Conservation (phyloP, 2,113 vertebrate genomes). For the Hippocampus guttulatus region DNA sequence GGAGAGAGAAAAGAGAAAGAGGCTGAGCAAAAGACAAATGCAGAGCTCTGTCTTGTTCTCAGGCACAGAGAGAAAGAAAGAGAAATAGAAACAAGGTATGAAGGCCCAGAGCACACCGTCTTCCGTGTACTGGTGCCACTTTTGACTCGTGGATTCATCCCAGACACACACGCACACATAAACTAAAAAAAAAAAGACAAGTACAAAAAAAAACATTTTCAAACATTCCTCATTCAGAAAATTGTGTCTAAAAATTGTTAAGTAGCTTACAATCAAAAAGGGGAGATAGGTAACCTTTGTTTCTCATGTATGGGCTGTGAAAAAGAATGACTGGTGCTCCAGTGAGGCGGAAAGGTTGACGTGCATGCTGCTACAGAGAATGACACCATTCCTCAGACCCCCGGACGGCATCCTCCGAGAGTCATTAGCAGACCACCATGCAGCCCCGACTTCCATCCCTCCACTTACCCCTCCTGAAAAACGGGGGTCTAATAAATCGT, state of each 20-base stretch:
- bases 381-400: conserved; percentile 53
- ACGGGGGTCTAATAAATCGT: conserved; percentile 66
- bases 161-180: conserved; percentile 39
- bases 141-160: conserved; percentile 55
- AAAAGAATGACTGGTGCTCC: conserved; percentile 40
- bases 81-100: conserved; percentile 60
- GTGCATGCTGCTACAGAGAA: conserved; percentile 47
- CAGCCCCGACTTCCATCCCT: conserved; percentile 46
- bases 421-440: conserved; percentile 64
- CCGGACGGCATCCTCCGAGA: conserved; percentile 35
- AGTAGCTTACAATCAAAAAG: neutral
- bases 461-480: conserved; percentile 72
- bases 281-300: conserved; percentile 18
- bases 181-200: conserved; percentile 8
- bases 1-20: conserved; percentile 24
- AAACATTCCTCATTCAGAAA: conserved; percentile 3
- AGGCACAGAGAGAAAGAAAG: conserved; percentile 33
- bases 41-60: conserved; percentile 53
- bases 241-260: neutral
- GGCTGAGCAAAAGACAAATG: conserved; percentile 54
- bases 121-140: conserved; percentile 36
- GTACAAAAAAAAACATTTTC: conserved; percentile 7
- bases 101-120: conserved; percentile 61
- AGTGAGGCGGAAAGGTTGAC: conserved; percentile 16
- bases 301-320: conserved; percentile 51